Percentiles rank a stretch among this genome's conserved stretches.
Conservation (phyloP, 2,113 vertebrate species). For the Nothoprocta perdicaria region DNA sequence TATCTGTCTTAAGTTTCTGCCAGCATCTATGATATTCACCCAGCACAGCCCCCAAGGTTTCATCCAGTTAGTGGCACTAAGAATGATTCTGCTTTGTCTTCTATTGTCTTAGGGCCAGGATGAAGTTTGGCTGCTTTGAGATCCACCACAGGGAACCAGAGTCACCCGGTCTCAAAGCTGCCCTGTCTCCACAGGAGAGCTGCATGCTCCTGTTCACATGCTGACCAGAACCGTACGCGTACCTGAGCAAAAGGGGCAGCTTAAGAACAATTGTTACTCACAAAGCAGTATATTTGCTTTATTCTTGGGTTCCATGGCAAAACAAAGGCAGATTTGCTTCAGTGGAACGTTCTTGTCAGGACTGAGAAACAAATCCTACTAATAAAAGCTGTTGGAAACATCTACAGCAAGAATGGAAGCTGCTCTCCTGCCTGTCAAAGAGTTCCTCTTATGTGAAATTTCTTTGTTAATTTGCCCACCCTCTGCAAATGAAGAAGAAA, state of each 20-base stretch:
- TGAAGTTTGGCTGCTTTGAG: neutral
- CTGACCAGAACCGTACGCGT: neutral
- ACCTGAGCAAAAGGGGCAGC: neutral
- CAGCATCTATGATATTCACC: neutral
- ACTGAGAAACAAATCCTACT: slow-evolving; percentile 45
- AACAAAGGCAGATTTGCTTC: slow-evolving; percentile 68
- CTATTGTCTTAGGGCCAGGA: neutral
- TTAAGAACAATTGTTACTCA: slow-evolving; percentile 43
- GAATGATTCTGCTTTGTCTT: neutral
- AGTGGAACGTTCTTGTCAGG: slow-evolving; percentile 50
- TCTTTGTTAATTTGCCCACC: slow-evolving; percentile 23
- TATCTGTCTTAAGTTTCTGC: neutral
- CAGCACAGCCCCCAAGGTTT: neutral
- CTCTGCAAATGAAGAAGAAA: neutral
- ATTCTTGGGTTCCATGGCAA: slow-evolving; percentile 19
- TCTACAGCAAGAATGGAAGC: slow-evolving; percentile 49
- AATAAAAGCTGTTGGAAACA: slow-evolving; percentile 54
- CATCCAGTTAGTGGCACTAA: neutral
- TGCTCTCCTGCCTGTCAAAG: slow-evolving; percentile 27
- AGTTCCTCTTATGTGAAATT: slow-evolving; percentile 27
- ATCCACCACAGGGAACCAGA: neutral
- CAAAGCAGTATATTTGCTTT: slow-evolving; percentile 33
- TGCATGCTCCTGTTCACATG: neutral
- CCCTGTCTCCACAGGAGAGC: neutral
- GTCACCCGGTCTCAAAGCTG: neutral